Conservation (phyloP, 2,113 vertebrate species). For the Emydocephalus ijimae region DNA sequence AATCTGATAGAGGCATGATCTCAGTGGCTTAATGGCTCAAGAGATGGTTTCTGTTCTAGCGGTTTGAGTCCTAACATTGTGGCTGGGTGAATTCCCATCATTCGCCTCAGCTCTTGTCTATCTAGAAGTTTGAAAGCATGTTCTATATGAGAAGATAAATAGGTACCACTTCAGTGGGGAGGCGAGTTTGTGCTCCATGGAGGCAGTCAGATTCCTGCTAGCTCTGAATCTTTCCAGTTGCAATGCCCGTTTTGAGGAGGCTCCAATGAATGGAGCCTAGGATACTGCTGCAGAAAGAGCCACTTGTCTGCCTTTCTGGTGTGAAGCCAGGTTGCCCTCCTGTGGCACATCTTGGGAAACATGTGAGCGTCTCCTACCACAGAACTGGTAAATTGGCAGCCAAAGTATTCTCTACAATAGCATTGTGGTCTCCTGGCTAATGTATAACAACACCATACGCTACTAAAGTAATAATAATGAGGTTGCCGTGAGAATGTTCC, state of each 20-base stretch:
- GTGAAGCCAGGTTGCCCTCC: neutral
- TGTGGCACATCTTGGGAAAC: neutral
- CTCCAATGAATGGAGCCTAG: neutral
- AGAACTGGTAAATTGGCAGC: neutral
- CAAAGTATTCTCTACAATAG: neutral
- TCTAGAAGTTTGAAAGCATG: neutral
- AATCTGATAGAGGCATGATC: neutral
- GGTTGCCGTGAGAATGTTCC: neutral
- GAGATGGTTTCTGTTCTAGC: neutral
- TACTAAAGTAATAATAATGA: neutral
- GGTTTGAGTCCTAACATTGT: neutral
- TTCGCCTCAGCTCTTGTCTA: neutral
- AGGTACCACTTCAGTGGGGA: neutral
- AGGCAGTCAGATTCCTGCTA: neutral
- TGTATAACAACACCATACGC: neutral
- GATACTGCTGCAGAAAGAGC: neutral
- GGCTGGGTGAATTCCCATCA: neutral
- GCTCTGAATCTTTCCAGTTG: neutral
- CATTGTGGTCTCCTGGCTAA: neutral
- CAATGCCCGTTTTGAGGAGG: neutral
- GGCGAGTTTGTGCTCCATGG: neutral
- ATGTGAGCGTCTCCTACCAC: neutral
- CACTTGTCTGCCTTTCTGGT: neutral
- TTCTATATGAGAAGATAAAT: neutral
- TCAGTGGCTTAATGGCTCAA: neutral